Evolutionary conservation across 2,888 invertebrate genomes (phyloP).

Genomic region (Psylliodes chrysocephalus): DNA sequence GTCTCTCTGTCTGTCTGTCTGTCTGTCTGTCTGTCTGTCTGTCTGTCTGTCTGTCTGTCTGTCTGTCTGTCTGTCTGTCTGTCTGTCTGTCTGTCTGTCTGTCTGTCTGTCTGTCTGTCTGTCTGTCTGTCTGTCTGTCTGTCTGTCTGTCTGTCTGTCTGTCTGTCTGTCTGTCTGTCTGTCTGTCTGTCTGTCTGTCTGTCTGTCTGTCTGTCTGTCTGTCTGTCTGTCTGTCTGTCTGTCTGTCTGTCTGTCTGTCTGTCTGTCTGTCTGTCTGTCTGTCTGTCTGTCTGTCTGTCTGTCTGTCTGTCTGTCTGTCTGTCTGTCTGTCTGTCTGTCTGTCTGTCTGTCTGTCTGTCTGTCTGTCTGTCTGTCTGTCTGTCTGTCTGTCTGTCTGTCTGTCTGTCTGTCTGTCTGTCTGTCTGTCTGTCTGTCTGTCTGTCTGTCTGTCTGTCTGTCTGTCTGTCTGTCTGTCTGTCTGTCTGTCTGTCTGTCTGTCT

Average conservation of each 20-base stretch:
- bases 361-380: slow-evolving; percentile 6
- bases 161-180: slow-evolving; percentile 6
- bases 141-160: slow-evolving; percentile 6
- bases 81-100: slow-evolving; percentile 6
- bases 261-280: slow-evolving; percentile 6
- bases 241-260: slow-evolving; percentile 6
- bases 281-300: slow-evolving; percentile 6
- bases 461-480: slow-evolving; percentile 6
- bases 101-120: slow-evolving; percentile 6
- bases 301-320: slow-evolving; percentile 6
- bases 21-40: slow-evolving; percentile 6
- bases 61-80: slow-evolving; percentile 6
- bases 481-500: slow-evolving; percentile 6
- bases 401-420: slow-evolving; percentile 6
- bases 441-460: slow-evolving; percentile 6
- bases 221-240: slow-evolving; percentile 5
- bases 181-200: slow-evolving; percentile 6
- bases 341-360: slow-evolving; percentile 6
- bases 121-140: slow-evolving; percentile 6
- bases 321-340: slow-evolving; percentile 6
- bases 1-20: slow-evolving; percentile 5
- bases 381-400: slow-evolving; percentile 6
- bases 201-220: slow-evolving; percentile 6
- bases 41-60: slow-evolving; percentile 6
- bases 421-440: slow-evolving; percentile 6